phyloP scores from a whole-genome alignment of 1,140 invertebrate species.

The Proctacanthus coquilletti region DNA sequence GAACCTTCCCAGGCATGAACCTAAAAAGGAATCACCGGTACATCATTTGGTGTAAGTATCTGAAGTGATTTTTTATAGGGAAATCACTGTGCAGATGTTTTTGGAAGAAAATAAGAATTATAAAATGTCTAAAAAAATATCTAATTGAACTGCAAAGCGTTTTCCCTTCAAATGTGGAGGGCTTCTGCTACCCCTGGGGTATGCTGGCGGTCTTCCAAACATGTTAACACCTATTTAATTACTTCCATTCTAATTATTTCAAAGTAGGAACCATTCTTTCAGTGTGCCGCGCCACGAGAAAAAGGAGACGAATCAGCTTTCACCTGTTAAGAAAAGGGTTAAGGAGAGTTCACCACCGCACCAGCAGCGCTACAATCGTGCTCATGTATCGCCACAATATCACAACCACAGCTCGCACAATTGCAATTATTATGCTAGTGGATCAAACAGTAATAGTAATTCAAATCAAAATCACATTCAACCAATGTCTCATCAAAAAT shows the following conservation, averaged over 20 bases:
- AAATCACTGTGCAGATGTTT: no score
- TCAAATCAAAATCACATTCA: neutral
- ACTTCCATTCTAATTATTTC: no score
- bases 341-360: constrained; percentile 88
- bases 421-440: constrained; percentile 16
- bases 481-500: neutral
- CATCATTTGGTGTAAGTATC: constrained; percentile 27
- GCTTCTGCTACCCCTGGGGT: no score
- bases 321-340: constrained; percentile 94
- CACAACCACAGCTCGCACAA: constrained; percentile 21
- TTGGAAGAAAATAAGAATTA: no score
- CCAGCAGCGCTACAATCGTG: constrained; percentile 35
- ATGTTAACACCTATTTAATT: no score
- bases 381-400: constrained; percentile 29
- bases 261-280: constrained; percentile 9
- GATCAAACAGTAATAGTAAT: constrained; percentile 7
- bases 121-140: no score
- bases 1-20: constrained; percentile 29
- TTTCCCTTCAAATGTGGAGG: no score
- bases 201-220: no score
- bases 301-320: constrained; percentile 81
- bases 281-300: constrained; percentile 46
- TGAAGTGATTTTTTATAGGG: no score
- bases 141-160: no score
- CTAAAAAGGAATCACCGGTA: constrained; percentile 30